These are phyloP conservation scores for zebrafish (Danio rerio) DNA, from an alignment of 2,113 vertebrate species.

Conservation along the genomic window GRCz12tu NC_133188.1:38752501-38753000, in stretches of 20 bases:
- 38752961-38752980: too few species aligned
- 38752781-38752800: background rate
- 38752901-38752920: too few species aligned
- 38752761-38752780: slow-evolving; percentile 29
- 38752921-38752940: too few species aligned
- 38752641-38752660: background rate
- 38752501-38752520: too few species aligned
- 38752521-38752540: too few species aligned
- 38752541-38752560: background rate
- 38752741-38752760: background rate
- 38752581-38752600: background rate
- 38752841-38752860: background rate
- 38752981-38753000: too few species aligned
- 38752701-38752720: background rate
- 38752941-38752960: too few species aligned
- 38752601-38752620: background rate
- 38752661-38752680: background rate
- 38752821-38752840: background rate
- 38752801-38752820: slow-evolving; percentile 10
- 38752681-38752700: background rate
- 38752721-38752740: slow-evolving; percentile 31
- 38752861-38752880: background rate
- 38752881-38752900: background rate
- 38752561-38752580: background rate
- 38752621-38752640: background rate